Percentiles rank a stretch among this genome's conserved stretches.
Conservation (phyloP, 2,113 vertebrate species). For the Echinops telfairi region DNA sequence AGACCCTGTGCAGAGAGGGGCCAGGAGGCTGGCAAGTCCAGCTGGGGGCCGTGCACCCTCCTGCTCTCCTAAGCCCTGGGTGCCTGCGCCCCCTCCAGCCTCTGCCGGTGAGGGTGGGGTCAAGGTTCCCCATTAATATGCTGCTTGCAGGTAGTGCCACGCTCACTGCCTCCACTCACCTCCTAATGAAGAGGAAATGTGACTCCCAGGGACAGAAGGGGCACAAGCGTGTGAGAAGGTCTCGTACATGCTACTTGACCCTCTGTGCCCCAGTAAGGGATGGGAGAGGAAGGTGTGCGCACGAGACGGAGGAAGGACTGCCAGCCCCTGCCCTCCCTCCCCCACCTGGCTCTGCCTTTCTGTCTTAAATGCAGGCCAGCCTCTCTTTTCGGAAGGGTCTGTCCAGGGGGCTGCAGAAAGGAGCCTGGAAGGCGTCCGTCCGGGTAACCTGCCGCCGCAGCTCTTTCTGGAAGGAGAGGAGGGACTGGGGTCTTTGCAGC, state of each 20-base stretch:
- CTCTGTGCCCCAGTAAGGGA: background rate
- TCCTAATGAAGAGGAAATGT: background rate
- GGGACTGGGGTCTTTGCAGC: background rate
- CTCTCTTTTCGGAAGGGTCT: background rate
- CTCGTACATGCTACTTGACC: background rate
- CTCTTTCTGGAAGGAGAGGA: background rate
- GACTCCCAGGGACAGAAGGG: background rate
- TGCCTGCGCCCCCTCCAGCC: background rate
- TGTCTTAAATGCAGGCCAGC: no score
- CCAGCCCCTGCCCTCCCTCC: background rate
- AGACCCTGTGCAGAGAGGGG: no score
- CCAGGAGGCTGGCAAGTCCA: no score
- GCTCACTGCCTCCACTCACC: background rate
- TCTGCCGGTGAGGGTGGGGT: accelerated
- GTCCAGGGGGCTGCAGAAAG: background rate
- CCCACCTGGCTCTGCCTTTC: background rate
- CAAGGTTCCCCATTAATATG: background rate
- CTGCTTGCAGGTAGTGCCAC: background rate
- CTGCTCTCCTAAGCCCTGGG: accelerated
- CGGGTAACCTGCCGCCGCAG: background rate
- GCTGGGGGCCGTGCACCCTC: accelerated
- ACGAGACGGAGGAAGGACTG: accelerated
- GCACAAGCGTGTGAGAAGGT: background rate
- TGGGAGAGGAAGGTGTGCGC: background rate
- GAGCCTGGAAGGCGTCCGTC: background rate